Percentiles rank a stretch among this genome's conserved stretches.
These are phyloP conservation scores for Rhopilema esculentum DNA, from an alignment of 30 jellyfish, hydroid and myxozoan species.

Conservation along the genomic window DNA sequence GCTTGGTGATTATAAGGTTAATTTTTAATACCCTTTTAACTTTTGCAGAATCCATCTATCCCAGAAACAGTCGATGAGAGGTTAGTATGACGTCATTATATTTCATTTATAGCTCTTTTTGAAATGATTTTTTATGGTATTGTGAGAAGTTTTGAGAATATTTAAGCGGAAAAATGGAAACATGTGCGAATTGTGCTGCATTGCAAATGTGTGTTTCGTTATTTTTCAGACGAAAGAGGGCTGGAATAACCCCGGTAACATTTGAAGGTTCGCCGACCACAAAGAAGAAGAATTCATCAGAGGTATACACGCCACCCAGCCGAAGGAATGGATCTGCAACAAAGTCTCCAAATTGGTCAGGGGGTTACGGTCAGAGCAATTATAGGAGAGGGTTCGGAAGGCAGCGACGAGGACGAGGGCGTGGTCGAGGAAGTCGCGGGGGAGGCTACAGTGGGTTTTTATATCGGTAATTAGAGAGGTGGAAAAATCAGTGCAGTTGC, in stretches of 20 bases:
- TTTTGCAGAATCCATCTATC: constrained; percentile 25
- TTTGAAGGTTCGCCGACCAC: constrained; percentile 80
- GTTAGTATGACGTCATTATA: not conserved
- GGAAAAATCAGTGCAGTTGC: not conserved
- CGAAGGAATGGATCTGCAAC: constrained; percentile 70
- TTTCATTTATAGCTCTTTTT: not conserved
- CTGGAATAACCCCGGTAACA: constrained; percentile 97
- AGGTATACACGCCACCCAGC: constrained; percentile 82
- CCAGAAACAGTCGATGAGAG: constrained; percentile 53
- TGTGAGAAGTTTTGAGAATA: too few species aligned
- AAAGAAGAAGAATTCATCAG: constrained; percentile 58
- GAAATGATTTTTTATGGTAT: too few species aligned
- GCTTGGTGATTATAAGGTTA: too few species aligned
- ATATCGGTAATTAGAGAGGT: constrained; percentile 50
- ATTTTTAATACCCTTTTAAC: too few species aligned
- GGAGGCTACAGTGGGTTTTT: constrained; percentile 75
- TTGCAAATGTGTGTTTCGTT: not conserved
- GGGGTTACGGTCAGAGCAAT: constrained; percentile 36
- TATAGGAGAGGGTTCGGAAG: constrained; percentile 72
- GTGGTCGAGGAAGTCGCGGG: constrained; percentile 76
- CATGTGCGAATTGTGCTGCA: not conserved
- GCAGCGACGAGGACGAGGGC: constrained; percentile 73
- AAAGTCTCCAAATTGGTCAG: constrained; percentile 5
- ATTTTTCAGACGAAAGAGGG: constrained; percentile 89
- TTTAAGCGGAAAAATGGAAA: too few species aligned